phyloP scores from a whole-genome alignment of 35 echinoderm and acorn worm genomes.

The Heliocidaris tuberculata region DNA sequence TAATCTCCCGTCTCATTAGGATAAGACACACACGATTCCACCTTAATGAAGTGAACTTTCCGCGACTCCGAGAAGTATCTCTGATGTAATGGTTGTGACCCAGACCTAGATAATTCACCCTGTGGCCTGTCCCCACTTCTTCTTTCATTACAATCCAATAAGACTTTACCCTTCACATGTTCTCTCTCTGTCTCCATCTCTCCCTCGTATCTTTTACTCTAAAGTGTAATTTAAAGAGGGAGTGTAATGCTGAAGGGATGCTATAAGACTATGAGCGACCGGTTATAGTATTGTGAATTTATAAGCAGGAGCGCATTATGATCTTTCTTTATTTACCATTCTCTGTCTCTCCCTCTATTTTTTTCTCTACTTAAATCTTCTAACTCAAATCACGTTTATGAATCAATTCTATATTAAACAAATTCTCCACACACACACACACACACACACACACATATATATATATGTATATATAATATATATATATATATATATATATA shows the following conservation, averaged over 20 bases:
- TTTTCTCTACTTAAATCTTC: not conserved
- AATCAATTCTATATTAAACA: no score
- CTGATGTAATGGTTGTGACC: not conserved
- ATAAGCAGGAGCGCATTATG: no score
- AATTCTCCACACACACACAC: no score
- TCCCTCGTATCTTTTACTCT: not conserved
- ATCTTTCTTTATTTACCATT: not conserved
- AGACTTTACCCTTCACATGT: not conserved
- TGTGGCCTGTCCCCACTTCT: not conserved
- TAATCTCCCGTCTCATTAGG: not conserved
- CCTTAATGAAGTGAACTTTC: not conserved
- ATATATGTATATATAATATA: no score
- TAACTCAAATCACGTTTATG: no score
- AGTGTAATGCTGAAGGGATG: no score
- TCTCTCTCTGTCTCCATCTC: not conserved
- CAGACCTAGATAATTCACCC: conserved; percentile 1
- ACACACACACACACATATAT: no score
- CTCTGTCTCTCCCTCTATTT: not conserved
- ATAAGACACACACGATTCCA: not conserved
- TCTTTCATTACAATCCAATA: not conserved
- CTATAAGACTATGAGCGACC: no score
- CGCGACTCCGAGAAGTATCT: not conserved
- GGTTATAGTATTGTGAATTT: no score
- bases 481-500: no score
- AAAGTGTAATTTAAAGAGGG: no score